Conservation (phyloP, 2,888 invertebrate species). For the Dolichomitus sp. region DNA sequence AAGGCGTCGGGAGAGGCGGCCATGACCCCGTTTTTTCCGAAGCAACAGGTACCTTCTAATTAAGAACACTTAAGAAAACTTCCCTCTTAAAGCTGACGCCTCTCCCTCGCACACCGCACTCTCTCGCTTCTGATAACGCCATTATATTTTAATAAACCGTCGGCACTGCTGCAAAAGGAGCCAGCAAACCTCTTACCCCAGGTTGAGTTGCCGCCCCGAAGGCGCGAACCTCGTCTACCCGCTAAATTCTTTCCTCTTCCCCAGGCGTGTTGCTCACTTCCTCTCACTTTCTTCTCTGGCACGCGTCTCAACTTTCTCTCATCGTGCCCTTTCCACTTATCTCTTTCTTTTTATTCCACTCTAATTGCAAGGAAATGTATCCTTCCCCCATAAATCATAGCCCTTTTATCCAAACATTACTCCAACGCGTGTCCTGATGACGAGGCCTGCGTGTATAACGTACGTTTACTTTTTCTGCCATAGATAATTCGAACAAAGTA, state of each 20-base stretch:
- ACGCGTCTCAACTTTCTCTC: constrained; percentile 60
- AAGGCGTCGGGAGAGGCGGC: constrained; percentile 77
- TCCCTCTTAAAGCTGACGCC: constrained; percentile 86
- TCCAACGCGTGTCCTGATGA: not conserved
- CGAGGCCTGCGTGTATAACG: not conserved
- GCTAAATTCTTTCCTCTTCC: constrained; percentile 66
- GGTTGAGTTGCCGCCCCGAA: constrained; percentile 73
- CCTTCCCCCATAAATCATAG: not conserved
- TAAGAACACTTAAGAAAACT: constrained; percentile 87
- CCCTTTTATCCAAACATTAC: not conserved
- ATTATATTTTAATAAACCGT: constrained; percentile 86
- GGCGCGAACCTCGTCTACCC: constrained; percentile 59
- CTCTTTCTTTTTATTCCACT: constrained; percentile 12
- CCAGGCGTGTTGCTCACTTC: constrained; percentile 15
- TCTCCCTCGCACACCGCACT: constrained; percentile 71
- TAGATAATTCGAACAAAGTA: constrained; percentile 12
- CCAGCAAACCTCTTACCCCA: constrained; percentile 20
- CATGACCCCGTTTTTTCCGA: constrained; percentile 86
- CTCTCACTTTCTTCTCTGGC: constrained; percentile 63
- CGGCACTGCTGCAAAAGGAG: constrained; percentile 48
- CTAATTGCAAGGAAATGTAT: constrained; percentile 24
- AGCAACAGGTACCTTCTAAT: constrained; percentile 86
- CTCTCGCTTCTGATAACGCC: constrained; percentile 81
- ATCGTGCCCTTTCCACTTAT: constrained; percentile 4
- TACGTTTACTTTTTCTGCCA: not conserved